These are phyloP conservation scores for Drosophila lacteicornis DNA, from an alignment of 1,140 invertebrate genomes.

Conservation along the genomic window DNA sequence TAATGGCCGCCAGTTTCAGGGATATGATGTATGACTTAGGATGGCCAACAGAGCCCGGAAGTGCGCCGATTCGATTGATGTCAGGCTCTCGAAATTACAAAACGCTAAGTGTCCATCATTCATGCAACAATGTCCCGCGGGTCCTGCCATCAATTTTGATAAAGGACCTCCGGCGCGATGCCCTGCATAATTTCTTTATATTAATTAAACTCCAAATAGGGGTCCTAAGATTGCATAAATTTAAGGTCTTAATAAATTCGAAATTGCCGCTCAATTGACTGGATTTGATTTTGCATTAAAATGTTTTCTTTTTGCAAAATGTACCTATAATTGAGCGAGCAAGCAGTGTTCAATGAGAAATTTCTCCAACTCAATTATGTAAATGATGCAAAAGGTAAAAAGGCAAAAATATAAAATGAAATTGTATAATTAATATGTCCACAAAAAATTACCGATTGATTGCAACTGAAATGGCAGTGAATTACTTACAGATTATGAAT, in stretches of 20 bases:
- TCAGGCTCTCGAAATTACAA: slow-evolving; percentile 32
- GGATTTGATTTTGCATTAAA: slow-evolving; percentile 7
- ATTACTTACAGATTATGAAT: slow-evolving; percentile 3
- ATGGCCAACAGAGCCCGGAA: slow-evolving; percentile 9
- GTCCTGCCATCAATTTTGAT: slow-evolving; percentile 23
- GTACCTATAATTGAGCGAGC: slow-evolving; percentile 4
- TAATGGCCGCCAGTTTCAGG: slow-evolving; percentile 56
- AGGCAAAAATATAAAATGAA: background rate
- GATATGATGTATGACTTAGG: slow-evolving; percentile 55
- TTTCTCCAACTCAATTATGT: slow-evolving; percentile 24
- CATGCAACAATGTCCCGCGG: slow-evolving; percentile 23
- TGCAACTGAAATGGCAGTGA: background rate
- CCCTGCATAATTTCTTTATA: slow-evolving; percentile 23
- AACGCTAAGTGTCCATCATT: slow-evolving; percentile 36
- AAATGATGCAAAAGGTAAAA: slow-evolving; percentile 3
- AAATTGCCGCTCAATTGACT: slow-evolving; percentile 16
- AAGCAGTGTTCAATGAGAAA: background rate
- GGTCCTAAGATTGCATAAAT: slow-evolving; percentile 11
- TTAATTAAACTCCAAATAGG: background rate
- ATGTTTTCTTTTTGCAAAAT: background rate
- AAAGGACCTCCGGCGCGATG: slow-evolving; percentile 8
- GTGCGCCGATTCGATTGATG: slow-evolving; percentile 20
- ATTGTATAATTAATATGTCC: slow-evolving; percentile 18
- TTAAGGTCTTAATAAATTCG: slow-evolving; percentile 6
- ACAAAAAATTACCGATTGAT: slow-evolving; percentile 6